These are phyloP conservation scores for Hydrolagus affinis DNA, from an alignment of 2,113 vertebrate genomes.

Conservation along the genomic window DNA sequence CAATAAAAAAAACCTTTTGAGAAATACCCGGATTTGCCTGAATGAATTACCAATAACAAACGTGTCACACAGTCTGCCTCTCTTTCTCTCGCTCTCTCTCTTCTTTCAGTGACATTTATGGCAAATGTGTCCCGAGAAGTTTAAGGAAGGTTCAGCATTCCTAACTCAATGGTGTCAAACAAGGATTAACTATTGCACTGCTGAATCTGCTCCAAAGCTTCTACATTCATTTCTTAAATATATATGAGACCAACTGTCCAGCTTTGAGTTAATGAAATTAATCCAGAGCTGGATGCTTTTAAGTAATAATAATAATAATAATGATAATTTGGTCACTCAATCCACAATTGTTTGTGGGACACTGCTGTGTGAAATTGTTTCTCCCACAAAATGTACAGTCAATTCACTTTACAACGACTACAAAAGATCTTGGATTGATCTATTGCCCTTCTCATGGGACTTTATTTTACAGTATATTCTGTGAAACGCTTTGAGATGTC, in stretches of 20 bases:
- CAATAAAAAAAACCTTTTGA: background rate
- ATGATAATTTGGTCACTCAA: no score
- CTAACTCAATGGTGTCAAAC: background rate
- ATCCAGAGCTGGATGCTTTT: background rate
- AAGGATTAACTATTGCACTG: background rate
- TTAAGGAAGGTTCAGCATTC: constrained; percentile 29
- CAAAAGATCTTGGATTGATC: no score
- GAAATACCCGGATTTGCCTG: constrained; percentile 3
- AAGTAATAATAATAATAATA: background rate
- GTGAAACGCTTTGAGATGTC: no score
- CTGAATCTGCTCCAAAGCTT: background rate
- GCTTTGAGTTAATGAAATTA: background rate
- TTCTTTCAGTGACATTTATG: constrained; percentile 30
- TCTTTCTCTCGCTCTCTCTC: background rate
- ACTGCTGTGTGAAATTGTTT: no score
- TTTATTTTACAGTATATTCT: no score
- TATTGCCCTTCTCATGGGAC: no score
- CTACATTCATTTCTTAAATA: background rate
- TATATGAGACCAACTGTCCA: background rate
- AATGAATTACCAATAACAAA: constrained; percentile 13
- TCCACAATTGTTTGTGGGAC: no score
- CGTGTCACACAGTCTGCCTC: constrained; percentile 10
- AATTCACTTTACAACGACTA: no score
- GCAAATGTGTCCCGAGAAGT: constrained; percentile 25
- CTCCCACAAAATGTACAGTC: no score